These are phyloP conservation scores for Phaetusa simplex DNA, from an alignment of 2,113 vertebrate genomes.

Conservation along the genomic window DNA sequence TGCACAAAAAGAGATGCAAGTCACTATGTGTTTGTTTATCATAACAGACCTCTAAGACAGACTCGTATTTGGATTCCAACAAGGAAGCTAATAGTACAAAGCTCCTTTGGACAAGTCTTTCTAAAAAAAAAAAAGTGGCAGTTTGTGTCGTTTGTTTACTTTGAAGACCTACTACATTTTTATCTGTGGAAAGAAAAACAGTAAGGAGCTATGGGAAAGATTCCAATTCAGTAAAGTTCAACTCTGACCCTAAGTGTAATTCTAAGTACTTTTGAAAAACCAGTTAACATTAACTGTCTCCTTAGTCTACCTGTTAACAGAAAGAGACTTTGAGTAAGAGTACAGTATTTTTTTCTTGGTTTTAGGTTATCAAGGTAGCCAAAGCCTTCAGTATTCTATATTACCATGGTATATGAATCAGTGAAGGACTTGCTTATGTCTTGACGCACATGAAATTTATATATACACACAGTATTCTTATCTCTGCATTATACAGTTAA, in stretches of 20 bases:
- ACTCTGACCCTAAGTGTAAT: not conserved
- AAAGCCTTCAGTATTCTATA: not conserved
- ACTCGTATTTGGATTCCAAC: not conserved
- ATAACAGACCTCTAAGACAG: not conserved
- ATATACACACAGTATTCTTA: not conserved
- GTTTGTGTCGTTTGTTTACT: not conserved
- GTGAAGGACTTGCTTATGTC: not conserved
- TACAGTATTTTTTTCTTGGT: not conserved
- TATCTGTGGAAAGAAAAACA: not conserved
- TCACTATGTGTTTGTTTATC: not conserved
- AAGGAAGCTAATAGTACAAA: not conserved
- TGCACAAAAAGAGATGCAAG: slow-evolving; percentile 46
- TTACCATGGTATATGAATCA: not conserved
- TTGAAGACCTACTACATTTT: not conserved
- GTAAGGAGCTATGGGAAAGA: not conserved
- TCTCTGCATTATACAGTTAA: not conserved
- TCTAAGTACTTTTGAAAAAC: not conserved
- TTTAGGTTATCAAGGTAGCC: not conserved
- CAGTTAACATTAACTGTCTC: not conserved
- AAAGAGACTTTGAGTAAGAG: not conserved
- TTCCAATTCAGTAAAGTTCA: not conserved
- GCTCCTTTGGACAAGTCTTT: not conserved
- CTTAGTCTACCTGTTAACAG: not conserved
- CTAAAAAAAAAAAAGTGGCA: not conserved
- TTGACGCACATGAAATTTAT: not conserved